Conservation (phyloP, 2,888 invertebrate genomes). For the Nomada hirtipes region DNA sequence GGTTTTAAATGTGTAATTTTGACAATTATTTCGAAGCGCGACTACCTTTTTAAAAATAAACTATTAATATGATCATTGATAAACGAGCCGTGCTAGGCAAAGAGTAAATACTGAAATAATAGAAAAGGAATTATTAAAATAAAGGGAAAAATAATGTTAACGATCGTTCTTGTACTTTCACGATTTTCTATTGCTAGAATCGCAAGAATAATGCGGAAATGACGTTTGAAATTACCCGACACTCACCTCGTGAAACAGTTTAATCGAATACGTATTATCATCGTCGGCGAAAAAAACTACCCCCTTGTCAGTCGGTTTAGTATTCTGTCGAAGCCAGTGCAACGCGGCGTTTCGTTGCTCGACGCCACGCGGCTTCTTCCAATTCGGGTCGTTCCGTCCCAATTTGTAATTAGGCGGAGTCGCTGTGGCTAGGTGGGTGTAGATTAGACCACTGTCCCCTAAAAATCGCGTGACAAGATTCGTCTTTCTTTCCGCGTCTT, state of each 20-base stretch:
- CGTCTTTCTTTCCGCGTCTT: conserved; percentile 91
- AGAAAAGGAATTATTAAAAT: too few species aligned
- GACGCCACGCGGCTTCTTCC: conserved; percentile 94
- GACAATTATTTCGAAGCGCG: too few species aligned
- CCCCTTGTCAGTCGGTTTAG: conserved; percentile 87
- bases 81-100: too few species aligned
- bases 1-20: too few species aligned
- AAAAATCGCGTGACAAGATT: conserved; percentile 90
- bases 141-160: too few species aligned
- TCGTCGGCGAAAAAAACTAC: conserved; percentile 98
- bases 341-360: conserved; percentile 95
- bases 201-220: background rate
- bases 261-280: conserved; percentile 96
- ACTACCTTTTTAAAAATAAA: too few species aligned
- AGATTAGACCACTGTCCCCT: conserved; percentile 87
- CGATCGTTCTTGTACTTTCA: too few species aligned
- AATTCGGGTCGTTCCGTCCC: conserved; percentile 89
- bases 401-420: conserved; percentile 90
- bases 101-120: too few species aligned
- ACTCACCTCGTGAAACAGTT: conserved; percentile 94
- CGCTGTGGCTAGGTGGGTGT: conserved; percentile 89
- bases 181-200: too few species aligned
- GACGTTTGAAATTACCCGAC: background rate
- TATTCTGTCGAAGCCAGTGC: conserved; percentile 90
- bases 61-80: too few species aligned